Percentiles rank a stretch among this genome's conserved stretches.
Conservation (phyloP, 2,888 invertebrate species). For the Mellilla xanthometata region DNA sequence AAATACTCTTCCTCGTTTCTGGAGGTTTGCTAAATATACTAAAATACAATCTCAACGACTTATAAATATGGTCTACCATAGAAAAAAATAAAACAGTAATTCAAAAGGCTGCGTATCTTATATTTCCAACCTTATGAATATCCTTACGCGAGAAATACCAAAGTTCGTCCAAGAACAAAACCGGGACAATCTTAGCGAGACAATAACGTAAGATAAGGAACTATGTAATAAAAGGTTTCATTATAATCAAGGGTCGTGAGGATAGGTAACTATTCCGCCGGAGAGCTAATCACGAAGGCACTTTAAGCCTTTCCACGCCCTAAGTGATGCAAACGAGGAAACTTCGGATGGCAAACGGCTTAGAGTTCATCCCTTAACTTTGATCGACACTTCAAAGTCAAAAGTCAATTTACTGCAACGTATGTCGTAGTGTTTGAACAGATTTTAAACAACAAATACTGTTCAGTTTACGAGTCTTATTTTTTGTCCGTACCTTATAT, state of each 20-base stretch:
- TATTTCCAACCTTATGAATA: neutral
- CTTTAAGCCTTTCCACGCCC: constrained; percentile 64
- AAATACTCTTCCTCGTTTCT: too few species aligned
- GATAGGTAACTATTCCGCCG: constrained; percentile 45
- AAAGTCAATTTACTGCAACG: constrained; percentile 50
- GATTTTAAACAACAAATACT: too few species aligned
- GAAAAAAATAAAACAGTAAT: too few species aligned
- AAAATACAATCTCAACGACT: too few species aligned
- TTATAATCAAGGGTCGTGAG: constrained; percentile 50
- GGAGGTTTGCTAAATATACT: too few species aligned
- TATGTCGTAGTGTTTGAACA: constrained; percentile 34
- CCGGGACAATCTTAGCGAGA: constrained; percentile 24
- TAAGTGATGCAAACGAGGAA: constrained; percentile 75
- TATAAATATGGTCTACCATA: too few species aligned
- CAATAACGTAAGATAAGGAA: constrained; percentile 33
- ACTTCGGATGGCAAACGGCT: constrained; percentile 66
- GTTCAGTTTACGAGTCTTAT: too few species aligned
- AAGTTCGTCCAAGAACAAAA: constrained; percentile 28
- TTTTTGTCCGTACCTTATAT: too few species aligned
- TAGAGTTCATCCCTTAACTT: constrained; percentile 66
- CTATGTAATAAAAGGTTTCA: constrained; percentile 46
- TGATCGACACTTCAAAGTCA: constrained; percentile 70
- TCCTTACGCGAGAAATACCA: constrained; percentile 1
- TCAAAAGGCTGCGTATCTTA: neutral
- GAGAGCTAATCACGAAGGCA: constrained; percentile 60